Evolutionary conservation across 2,113 vertebrate species (phyloP).

Genomic region (Elaphurus davidianus): DNA sequence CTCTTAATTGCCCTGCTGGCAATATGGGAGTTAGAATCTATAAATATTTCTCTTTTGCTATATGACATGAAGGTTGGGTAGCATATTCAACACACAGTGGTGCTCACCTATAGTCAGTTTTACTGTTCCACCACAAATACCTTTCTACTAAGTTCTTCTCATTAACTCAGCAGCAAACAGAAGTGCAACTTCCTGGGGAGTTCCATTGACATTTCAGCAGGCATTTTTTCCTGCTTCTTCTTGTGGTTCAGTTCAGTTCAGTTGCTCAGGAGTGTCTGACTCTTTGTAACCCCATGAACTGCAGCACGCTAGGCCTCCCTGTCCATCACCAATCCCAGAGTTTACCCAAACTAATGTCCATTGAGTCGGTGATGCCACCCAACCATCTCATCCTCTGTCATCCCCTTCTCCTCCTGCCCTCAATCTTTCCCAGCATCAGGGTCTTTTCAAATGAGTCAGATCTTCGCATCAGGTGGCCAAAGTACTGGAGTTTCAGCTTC

Average conservation of each 20-base stretch:
- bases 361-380: fast-evolving
- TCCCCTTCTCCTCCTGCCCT: neutral
- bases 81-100: neutral
- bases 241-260: neutral
- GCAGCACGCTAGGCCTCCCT: neutral
- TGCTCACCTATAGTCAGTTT: neutral
- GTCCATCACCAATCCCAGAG: neutral
- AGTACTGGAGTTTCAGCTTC: neutral
- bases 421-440: neutral
- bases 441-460: neutral
- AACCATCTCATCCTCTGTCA: neutral
- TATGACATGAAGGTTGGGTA: neutral
- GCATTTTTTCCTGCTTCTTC: neutral
- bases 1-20: neutral
- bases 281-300: neutral
- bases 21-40: neutral
- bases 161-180: neutral
- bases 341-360: neutral
- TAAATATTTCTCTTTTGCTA: neutral
- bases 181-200: neutral
- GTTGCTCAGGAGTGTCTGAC: neutral
- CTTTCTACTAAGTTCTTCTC: neutral
- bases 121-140: neutral
- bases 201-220: neutral
- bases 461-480: neutral